Base-by-base conservation (phyloP, 1,140 invertebrate genomes). In the Drosophila miranda region DNA sequence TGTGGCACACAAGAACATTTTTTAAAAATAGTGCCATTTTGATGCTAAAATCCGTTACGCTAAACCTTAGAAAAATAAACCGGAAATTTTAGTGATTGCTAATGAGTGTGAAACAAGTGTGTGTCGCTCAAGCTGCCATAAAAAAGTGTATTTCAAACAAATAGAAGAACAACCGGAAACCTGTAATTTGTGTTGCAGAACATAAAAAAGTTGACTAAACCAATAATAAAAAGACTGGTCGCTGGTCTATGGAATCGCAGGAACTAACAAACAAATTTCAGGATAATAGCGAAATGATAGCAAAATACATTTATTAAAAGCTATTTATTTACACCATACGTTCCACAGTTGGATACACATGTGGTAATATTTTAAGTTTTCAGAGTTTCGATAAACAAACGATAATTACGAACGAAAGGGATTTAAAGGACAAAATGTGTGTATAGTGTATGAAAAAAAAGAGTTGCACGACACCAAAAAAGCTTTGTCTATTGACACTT, bases 171-270 rank as follows among this genome's bases (percentile, higher is more conserved):
- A 34, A 11, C 34, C 34, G 34, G 11, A 38, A 13, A 13, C 9
- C 3, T 5, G 11, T 13, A 3, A 8, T 30, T 30, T 38, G n/a
- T 34, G 53, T 8, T n/a, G 30, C 43, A 57, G 44, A 26, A 28
- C 45, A 57, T 45, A 53, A 42, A 28, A 19, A 59, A 52, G 50
- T 59, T 41, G 50, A 21, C 55, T 23, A 42, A 60, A 60, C 21
- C 41, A 59, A 14, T 8, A 16, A 38, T 41, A 26, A 38, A 51
- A 19, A 61, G 38, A 30, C 26, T 48, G 19, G 26, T 55, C 9
- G 51, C 23, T 38, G 43, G 51, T 52, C 50, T 43, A 28, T 38
- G 13, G 38, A 21, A 9, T 28, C 7, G 16, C 51, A 41, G 23
- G 16, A 56, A 30, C 49, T 43, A 26, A 54, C 11, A 28, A 23